phyloP scores from a whole-genome alignment of 2,113 vertebrate species.

The Acanthisitta chloris region DNA sequence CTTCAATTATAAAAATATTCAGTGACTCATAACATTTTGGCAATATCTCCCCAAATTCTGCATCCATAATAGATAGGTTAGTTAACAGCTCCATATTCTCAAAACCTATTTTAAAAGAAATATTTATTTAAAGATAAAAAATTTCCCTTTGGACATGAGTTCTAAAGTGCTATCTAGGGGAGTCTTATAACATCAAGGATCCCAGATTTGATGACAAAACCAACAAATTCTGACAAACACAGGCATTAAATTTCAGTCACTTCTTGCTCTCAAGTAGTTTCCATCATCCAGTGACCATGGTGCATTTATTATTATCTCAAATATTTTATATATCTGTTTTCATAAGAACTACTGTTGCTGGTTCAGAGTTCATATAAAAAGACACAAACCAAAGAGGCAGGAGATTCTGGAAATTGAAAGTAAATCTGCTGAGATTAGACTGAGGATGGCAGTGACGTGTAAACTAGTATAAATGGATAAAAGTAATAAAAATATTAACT shows the following conservation, averaged over 20 bases:
- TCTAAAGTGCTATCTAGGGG: background rate
- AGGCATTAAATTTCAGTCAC: background rate
- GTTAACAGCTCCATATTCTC: background rate
- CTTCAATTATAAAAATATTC: background rate
- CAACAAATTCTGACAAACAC: background rate
- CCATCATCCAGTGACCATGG: background rate
- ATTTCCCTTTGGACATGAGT: background rate
- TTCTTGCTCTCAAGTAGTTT: background rate
- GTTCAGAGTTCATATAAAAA: background rate
- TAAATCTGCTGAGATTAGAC: background rate
- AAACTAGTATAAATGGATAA: background rate
- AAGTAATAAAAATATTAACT: background rate
- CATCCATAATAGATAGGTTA: background rate
- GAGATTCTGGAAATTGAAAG: background rate
- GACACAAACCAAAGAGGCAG: background rate
- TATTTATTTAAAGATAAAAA: background rate
- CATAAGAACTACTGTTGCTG: background rate
- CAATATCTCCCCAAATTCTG: background rate
- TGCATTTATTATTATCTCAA: background rate
- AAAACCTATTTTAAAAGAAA: background rate
- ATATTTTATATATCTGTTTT: background rate
- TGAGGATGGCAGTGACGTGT: background rate
- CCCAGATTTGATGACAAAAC: background rate
- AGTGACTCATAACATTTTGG: background rate
- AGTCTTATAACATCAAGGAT: background rate